Evolutionary conservation across 2,797 vertebrate genomes (phyloP).

Genomic region (Odontamblyopus lacepedii): DNA sequence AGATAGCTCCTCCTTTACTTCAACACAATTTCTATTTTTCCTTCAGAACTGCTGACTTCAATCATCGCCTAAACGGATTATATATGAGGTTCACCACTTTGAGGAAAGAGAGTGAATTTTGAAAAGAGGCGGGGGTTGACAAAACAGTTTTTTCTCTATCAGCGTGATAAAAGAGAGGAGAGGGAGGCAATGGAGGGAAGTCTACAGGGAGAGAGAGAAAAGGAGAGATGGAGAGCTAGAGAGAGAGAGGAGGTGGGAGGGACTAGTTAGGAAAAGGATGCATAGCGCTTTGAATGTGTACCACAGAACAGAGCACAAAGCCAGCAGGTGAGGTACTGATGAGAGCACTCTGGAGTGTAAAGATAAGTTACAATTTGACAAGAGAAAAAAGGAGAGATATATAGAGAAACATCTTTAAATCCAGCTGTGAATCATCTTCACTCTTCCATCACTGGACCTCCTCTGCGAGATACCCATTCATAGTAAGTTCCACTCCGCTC

Average conservation of each 20-base stretch:
- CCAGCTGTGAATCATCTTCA: conserved; percentile 50
- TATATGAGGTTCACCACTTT: conserved; percentile 48
- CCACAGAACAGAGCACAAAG: conserved; percentile 45
- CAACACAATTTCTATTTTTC: conserved; percentile 42
- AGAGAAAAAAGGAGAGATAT: conserved; percentile 9
- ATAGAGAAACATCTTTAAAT: conserved; percentile 26
- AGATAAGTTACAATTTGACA: not conserved
- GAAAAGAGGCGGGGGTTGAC: not conserved
- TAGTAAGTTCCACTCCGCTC: conserved; percentile 59
- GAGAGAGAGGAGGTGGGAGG: conserved; percentile 36
- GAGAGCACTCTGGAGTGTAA: conserved; percentile 24
- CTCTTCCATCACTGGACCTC: conserved; percentile 45
- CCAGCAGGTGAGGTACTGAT: conserved; percentile 69
- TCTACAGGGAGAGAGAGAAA: conserved; percentile 30
- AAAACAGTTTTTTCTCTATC: conserved; percentile 12
- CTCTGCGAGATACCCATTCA: conserved; percentile 25
- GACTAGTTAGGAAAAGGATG: conserved; percentile 56
- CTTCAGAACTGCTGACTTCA: conserved; percentile 45
- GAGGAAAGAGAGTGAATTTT: conserved; percentile 14
- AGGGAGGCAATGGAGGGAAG: conserved; percentile 49
- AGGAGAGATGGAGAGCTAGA: conserved; percentile 15
- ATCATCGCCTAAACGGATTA: conserved; percentile 10
- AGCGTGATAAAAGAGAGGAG: conserved; percentile 29
- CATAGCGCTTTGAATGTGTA: conserved; percentile 36
- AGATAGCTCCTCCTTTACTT: conserved; percentile 54